These are phyloP conservation scores for Engraulis encrasicolus DNA, from an alignment of 2,113 vertebrate genomes.

Conservation along the genomic window DNA sequence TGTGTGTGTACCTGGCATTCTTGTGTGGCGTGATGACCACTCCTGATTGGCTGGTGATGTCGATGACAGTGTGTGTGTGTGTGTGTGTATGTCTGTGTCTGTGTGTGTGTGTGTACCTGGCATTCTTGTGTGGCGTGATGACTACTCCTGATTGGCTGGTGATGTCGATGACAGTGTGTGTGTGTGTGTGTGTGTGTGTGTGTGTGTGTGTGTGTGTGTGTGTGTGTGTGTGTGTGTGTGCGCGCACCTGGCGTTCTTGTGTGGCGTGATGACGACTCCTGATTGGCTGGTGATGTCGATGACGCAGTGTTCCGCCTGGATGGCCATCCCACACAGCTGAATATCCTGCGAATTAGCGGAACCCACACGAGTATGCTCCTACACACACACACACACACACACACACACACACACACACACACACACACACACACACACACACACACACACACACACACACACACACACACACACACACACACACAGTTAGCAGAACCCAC, in stretches of 20 bases:
- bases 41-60: no score
- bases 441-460: conserved; percentile 1
- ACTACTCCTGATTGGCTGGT: no score
- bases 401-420: conserved; percentile 7
- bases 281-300: conserved; percentile 82
- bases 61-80: no score
- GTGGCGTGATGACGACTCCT: conserved; percentile 85
- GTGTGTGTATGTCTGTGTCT: no score
- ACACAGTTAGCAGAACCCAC: conserved; percentile 87
- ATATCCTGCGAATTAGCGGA: conserved; percentile 94
- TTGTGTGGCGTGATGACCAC: no score
- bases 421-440: conserved; percentile 1
- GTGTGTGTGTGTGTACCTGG: no score
- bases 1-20: no score
- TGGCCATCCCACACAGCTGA: conserved; percentile 96
- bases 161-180: no score
- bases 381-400: conserved; percentile 32
- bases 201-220: no score
- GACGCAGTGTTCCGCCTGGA: conserved; percentile 90
- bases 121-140: no score
- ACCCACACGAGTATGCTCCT: conserved; percentile 93
- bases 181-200: no score
- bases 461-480: background rate
- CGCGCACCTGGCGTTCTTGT: conserved; percentile 73
- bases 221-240: no score